Evolutionary conservation across 1,140 invertebrate genomes (phyloP), one percentile per base, ranked within the genome.

Genomic region (Pollicipes pollicipes): DNA sequence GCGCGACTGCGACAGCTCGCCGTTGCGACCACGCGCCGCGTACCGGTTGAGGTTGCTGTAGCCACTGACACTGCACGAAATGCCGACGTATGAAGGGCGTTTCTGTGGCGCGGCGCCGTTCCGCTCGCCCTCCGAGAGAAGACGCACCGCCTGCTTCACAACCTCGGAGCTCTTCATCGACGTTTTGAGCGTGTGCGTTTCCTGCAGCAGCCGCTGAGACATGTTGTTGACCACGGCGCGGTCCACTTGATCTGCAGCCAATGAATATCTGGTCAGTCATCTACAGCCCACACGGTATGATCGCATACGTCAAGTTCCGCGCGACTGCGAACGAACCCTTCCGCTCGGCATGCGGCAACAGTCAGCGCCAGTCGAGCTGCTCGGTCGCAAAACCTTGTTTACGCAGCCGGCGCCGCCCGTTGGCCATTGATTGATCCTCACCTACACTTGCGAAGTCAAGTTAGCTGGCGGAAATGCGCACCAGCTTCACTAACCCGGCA

Each of bases 21-120:
- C 73, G 30, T 70, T 70, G 21, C 71, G 70, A n/a, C n/a, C 72
- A 72, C 21, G 70, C 69, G 0, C 68, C 35, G 26, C 70, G 71
- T 37, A 75, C 73, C 72, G 73, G 30, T 73, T 75, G 45, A 74
- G 72, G 45, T 71, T 32, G 37, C 72, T 89, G 78, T 95, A 95
- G 17, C 92, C 92, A 80, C 89, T 93, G 31, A 94, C 90, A 27
- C 90, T 91, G 78, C 91, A 93, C 69, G 91, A 90, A 69, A 95
- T 81, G 76, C 88, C 89, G 67, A 95, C 80, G 78, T 95, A 95
- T 70, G 90, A 93, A 0, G 91, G 91, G 3, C 28, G 64, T 21
- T 58, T 58, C 45, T 58, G 45, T 21, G 45, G 45, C 13, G 45
- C n/a, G n/a, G n/a, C n/a, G n/a, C n/a, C n/a, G n/a, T n/a, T 58